Evolutionary conservation across 2,113 vertebrate species (phyloP).

Genomic region (Spea multiplicata): DNA sequence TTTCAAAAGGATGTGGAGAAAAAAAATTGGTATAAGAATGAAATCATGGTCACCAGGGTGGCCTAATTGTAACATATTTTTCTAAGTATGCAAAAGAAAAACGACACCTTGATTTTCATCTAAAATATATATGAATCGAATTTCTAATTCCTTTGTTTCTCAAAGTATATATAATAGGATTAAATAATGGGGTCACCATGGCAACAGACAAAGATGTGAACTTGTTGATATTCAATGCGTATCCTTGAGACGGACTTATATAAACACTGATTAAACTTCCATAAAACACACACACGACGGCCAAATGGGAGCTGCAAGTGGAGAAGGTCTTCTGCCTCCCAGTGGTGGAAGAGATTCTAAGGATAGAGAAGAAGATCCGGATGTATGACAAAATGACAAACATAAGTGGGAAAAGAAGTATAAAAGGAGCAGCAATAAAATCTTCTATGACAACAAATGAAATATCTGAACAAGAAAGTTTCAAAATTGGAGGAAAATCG

Average conservation of each 20-base stretch:
- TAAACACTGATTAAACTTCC: conserved; percentile 52
- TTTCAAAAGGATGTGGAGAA: too few species aligned
- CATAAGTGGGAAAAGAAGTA: background rate
- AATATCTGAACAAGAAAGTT: conserved; percentile 9
- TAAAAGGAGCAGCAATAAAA: background rate
- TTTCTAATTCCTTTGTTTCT: conserved; percentile 53
- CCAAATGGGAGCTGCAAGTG: conserved; percentile 54
- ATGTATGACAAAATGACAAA: background rate
- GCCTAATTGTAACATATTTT: too few species aligned
- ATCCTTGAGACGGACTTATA: conserved; percentile 41
- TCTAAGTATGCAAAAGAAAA: too few species aligned
- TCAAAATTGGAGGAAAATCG: background rate
- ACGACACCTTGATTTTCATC: background rate
- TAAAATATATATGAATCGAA: conserved; percentile 37
- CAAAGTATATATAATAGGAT: conserved; percentile 55
- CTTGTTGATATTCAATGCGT: conserved; percentile 47
- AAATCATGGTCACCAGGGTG: too few species aligned
- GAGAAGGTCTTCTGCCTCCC: conserved; percentile 53
- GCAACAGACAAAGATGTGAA: conserved; percentile 53
- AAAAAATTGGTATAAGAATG: too few species aligned
- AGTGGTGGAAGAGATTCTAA: conserved; percentile 30
- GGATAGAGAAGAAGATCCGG: background rate
- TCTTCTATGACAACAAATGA: background rate
- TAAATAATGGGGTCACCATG: conserved; percentile 52
- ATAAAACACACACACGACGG: conserved; percentile 50